These are phyloP conservation scores for Oostethus manadensis DNA, from an alignment of 2,113 vertebrate species.

Conservation along the genomic window DNA sequence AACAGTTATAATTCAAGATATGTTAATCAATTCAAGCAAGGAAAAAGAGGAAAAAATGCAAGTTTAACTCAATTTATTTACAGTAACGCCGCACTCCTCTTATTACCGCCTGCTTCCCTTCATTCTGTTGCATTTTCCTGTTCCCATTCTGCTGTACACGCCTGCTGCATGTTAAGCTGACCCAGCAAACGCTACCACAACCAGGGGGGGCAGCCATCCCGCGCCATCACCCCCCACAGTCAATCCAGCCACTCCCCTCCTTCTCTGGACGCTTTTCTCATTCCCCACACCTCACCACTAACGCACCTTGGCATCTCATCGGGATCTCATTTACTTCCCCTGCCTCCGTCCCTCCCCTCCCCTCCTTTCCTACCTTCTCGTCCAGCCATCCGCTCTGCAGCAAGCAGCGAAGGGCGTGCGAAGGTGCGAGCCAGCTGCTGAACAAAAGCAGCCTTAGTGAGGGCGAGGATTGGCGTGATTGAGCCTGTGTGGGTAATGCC, in stretches of 20 bases:
- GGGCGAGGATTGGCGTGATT: conserved; percentile 19
- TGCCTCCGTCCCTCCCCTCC: neutral
- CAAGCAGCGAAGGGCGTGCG: conserved; percentile 13
- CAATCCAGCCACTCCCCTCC: conserved; percentile 41
- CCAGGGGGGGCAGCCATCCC: conserved; percentile 18
- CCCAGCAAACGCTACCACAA: conserved; percentile 43
- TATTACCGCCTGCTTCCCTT: conserved; percentile 6
- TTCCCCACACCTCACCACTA: conserved; percentile 62
- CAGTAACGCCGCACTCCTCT: neutral
- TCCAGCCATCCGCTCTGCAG: conserved; percentile 41
- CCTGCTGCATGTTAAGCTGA: conserved; percentile 35
- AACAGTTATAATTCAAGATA: neutral
- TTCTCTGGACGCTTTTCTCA: conserved; percentile 50
- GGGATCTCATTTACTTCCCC: conserved; percentile 68
- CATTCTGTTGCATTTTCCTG: neutral
- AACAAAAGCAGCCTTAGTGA: conserved; percentile 35
- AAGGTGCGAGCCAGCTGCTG: conserved; percentile 13
- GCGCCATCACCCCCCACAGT: conserved; percentile 14
- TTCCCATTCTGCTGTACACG: neutral
- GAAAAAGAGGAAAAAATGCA: neutral
- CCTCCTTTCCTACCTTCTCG: neutral
- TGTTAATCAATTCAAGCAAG: neutral
- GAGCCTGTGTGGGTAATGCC: conserved; percentile 16
- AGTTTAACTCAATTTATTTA: neutral
- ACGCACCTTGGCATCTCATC: conserved; percentile 75